phyloP scores from a whole-genome alignment of 2,797 vertebrate genomes.

The Siniperca obscura region DNA sequence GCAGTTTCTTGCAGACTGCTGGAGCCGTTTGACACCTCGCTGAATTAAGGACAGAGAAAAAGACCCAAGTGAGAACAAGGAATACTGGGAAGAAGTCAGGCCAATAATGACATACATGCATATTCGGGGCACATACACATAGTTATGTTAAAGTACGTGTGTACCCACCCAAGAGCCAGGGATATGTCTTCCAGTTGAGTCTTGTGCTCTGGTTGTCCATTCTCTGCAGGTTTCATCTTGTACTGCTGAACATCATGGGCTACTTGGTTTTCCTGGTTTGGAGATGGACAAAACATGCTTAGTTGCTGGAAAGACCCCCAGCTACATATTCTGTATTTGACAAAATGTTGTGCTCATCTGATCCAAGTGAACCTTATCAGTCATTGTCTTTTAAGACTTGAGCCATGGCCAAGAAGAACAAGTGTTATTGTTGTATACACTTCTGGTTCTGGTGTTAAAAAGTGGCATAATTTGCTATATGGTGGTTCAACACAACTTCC shows the following conservation, averaged over 20 bases:
- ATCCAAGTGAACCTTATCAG: not conserved
- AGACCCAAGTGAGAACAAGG: not conserved
- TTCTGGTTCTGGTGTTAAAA: not conserved
- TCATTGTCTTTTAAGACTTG: not conserved
- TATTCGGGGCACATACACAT: not conserved
- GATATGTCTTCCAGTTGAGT: conserved; percentile 92
- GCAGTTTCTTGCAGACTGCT: conserved; percentile 88
- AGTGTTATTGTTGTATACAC: not conserved
- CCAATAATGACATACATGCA: not conserved
- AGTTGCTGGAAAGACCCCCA: not conserved
- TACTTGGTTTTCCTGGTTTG: conserved; percentile 91
- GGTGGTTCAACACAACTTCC: not conserved
- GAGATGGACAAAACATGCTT: conserved; percentile 20
- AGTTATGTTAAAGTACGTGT: not conserved
- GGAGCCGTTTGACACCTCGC: conserved; percentile 95
- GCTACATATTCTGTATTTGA: not conserved
- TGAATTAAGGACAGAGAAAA: conserved; percentile 62
- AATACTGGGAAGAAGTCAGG: not conserved
- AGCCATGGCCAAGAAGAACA: not conserved
- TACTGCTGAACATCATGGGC: conserved; percentile 93
- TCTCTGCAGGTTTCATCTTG: conserved; percentile 93
- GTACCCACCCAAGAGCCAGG: conserved; percentile 90
- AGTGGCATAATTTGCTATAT: too few species aligned
- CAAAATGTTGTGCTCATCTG: not conserved
- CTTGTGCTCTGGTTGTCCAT: conserved; percentile 94